phyloP scores from a whole-genome alignment of 2,113 vertebrate genomes.

The Clupea harengus region DNA sequence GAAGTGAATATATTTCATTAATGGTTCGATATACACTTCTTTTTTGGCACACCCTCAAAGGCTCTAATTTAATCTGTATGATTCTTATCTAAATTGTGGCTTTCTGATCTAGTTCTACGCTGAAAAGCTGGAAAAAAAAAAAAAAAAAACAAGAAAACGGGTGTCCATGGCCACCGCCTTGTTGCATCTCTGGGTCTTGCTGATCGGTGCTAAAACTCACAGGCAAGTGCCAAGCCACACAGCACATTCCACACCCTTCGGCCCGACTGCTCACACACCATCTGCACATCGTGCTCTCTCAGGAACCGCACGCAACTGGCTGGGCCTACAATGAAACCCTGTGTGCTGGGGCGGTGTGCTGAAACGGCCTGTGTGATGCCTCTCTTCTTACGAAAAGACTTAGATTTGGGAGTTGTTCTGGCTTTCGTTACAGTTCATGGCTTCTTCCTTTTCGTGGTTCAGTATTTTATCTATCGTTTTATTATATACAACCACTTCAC shows the following conservation, averaged over 20 bases:
- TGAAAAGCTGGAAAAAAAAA: neutral
- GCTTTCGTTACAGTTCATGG: neutral
- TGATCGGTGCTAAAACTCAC: constrained; percentile 61
- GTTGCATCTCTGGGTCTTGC: constrained; percentile 37
- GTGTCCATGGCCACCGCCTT: constrained; percentile 22
- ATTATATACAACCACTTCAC: too few relatives aligned
- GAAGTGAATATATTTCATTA: neutral
- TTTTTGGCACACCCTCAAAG: neutral
- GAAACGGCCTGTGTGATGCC: neutral
- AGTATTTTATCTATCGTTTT: neutral
- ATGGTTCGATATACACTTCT: neutral
- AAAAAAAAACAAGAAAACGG: neutral
- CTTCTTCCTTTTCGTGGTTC: neutral
- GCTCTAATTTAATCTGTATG: neutral
- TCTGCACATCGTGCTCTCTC: constrained; percentile 6
- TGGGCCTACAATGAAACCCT: neutral
- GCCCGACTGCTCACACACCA: constrained; percentile 20
- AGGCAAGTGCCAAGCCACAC: constrained; percentile 52
- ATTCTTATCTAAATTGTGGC: neutral
- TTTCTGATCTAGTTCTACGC: neutral
- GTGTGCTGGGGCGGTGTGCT: neutral
- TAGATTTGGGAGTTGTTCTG: neutral
- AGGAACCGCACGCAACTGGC: neutral
- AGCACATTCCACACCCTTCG: constrained; percentile 57
- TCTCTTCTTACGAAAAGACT: neutral